These are phyloP conservation scores for Orthosia incerta DNA, from an alignment of 2,888 invertebrate species.

Conservation along the genomic window DNA sequence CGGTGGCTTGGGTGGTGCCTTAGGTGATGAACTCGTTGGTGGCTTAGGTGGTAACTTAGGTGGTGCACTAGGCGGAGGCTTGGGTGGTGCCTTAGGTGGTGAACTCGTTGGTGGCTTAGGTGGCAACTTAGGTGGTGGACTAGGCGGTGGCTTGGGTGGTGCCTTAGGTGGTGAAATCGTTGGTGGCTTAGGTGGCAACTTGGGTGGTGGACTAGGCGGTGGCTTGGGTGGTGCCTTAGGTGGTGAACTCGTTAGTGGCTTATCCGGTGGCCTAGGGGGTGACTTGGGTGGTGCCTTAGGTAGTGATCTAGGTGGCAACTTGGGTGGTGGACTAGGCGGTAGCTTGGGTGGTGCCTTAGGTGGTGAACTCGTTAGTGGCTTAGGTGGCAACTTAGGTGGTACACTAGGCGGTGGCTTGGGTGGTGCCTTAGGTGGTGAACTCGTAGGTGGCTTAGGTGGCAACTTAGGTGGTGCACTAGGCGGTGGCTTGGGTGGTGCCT, in stretches of 20 bases:
- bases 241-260: slow-evolving; percentile 4
- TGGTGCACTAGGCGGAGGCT: background rate
- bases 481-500: background rate
- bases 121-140: background rate
- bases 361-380: background rate
- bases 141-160: background rate
- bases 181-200: background rate
- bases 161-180: background rate
- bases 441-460: no score
- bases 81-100: accelerated
- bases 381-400: slow-evolving; percentile 6
- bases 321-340: slow-evolving; percentile 22
- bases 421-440: background rate
- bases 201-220: background rate
- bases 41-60: slow-evolving; percentile 26
- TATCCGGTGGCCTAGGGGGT: slow-evolving; percentile 17
- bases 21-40: background rate
- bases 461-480: background rate
- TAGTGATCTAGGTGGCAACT: background rate
- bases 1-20: slow-evolving; percentile 18
- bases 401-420: slow-evolving; percentile 14
- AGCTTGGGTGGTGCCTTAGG: background rate
- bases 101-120: slow-evolving; percentile 5
- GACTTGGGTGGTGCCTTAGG: background rate
- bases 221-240: slow-evolving; percentile 18